Evolutionary conservation across 2,113 vertebrate species (phyloP), one percentile per base, ranked within the genome.

Genomic region (Cricetomys ansorgei): DNA sequence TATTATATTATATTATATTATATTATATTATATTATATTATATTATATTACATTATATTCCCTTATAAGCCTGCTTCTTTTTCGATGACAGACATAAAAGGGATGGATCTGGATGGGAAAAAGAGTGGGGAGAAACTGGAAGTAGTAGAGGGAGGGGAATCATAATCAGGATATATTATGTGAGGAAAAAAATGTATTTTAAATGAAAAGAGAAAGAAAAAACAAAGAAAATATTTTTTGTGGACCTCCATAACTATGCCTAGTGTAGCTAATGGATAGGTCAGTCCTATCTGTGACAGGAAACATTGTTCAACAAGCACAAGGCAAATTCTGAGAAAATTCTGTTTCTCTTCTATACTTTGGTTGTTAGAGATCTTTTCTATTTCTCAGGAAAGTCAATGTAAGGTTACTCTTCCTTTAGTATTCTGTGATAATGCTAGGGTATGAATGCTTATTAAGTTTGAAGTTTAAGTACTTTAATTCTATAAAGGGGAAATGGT

Each of bases 391-490:
- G 65, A 64, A 81, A 96, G 64, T 4, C 45, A 96, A n/a, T 10
- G 34, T 62, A 34, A 12, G 79, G 50, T 27, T 81, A 55, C 31
- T 29, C 43, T 4, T 93, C 16, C 50, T 79, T 95, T 72, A n/a
- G n/a, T n/a, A n/a, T n/a, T n/a, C n/a, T n/a, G n/a, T 83, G 4
- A 15, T 77, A 40, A n/a, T 55, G 40, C 15, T 87, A 93, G 76
- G 40, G 89, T 91, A 13, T 15, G 12, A 88, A 89, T 91, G 31
- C 19, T 79, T 53, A 75, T 34, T 76, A 83, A 81, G 40, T 19
- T 31, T 89, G 67, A 79, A 21, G 15, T 62, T 59, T 89, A 95
- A 34, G 55, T 94, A 75, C 69, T 95, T 92, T 93, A 17, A 76
- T 37, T 91, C 64, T 94, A 3, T 2, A 90, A 75, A 23, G n/a